These are phyloP conservation scores for Metopia argyrocephala DNA, from an alignment of 2,888 invertebrate genomes.

Conservation along the genomic window DNA sequence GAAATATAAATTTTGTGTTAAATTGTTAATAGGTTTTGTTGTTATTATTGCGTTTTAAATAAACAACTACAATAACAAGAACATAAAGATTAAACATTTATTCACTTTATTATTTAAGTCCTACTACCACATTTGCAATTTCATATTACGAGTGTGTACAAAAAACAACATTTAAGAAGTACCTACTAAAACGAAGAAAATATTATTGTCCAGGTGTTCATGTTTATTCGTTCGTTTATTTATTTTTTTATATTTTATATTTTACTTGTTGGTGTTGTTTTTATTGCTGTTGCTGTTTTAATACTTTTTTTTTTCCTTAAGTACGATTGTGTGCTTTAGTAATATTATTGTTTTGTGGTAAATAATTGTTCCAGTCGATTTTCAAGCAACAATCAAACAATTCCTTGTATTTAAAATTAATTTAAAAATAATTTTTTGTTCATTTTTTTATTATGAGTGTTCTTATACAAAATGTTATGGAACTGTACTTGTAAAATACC, in stretches of 20 bases:
- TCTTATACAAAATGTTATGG: constrained; percentile 6
- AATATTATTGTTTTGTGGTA: constrained; percentile 22
- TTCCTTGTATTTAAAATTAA: constrained; percentile 42
- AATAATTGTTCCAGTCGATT: constrained; percentile 17
- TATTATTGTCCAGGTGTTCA: constrained; percentile 61
- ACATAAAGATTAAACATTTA: constrained; percentile 28
- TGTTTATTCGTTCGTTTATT: constrained; percentile 42
- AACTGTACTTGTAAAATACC: constrained; percentile 13
- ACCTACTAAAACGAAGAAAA: constrained; percentile 40
- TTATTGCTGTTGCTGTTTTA: constrained; percentile 46
- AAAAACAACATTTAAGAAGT: not conserved
- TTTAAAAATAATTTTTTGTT: constrained; percentile 2
- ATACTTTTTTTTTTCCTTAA: not conserved
- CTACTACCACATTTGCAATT: constrained; percentile 33
- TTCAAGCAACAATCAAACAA: constrained; percentile 1
- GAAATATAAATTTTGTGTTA: constrained; percentile 35
- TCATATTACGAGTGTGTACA: not conserved
- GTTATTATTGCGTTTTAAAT: constrained; percentile 33
- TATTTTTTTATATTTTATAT: constrained; percentile 21
- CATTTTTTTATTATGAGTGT: constrained; percentile 1
- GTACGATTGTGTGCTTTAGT: constrained; percentile 7
- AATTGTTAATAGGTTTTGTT: not conserved
- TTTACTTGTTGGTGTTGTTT: constrained; percentile 37
- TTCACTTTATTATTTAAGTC: not conserved
- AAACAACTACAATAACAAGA: constrained; percentile 31